phyloP scores from a whole-genome alignment of 2,888 invertebrate genomes.

The Zelleria hepariella region DNA sequence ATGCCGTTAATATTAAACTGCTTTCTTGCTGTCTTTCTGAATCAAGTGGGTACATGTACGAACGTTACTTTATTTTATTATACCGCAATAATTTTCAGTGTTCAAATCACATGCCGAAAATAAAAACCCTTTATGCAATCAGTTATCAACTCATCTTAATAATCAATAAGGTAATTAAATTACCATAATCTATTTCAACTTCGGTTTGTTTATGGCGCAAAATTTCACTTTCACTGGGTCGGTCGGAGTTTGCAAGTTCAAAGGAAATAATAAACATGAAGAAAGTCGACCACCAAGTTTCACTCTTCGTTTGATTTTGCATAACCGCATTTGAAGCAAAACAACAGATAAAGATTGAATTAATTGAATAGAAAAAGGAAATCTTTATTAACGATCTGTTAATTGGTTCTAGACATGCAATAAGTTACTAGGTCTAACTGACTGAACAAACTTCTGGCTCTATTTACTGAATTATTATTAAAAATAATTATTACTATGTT shows the following conservation, averaged over 20 bases:
- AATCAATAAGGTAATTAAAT: neutral
- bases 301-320: neutral
- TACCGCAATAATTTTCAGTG: too few species aligned
- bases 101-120: too few species aligned
- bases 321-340: neutral
- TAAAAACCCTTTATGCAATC: too few species aligned
- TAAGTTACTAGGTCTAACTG: neutral
- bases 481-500: neutral
- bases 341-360: neutral
- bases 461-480: neutral
- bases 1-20: too few species aligned
- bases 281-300: neutral
- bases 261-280: neutral
- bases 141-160: too few species aligned
- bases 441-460: neutral
- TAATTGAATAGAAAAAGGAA: too few species aligned
- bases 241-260: neutral
- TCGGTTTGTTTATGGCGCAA: neutral
- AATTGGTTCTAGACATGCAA: neutral
- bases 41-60: too few species aligned
- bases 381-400: neutral
- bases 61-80: too few species aligned
- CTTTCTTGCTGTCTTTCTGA: too few species aligned
- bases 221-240: neutral
- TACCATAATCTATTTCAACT: conserved; percentile 1